Evolutionary conservation across 2,888 invertebrate genomes (phyloP).

Genomic region (Hirtodrosophila trivittata): DNA sequence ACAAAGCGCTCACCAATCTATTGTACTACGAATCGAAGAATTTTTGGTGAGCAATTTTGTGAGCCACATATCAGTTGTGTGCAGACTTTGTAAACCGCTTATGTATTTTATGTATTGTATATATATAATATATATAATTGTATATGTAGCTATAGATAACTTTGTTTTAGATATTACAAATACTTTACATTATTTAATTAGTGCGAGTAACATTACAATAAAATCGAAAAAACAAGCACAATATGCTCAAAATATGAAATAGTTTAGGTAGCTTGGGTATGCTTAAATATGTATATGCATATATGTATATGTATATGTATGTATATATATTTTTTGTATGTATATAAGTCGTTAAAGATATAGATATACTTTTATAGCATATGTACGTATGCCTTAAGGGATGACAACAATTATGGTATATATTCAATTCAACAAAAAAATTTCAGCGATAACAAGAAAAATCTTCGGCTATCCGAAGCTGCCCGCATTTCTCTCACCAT

Average conservation of each 20-base stretch:
- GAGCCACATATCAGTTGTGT: conserved; percentile 24
- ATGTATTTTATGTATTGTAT: conserved; percentile 34
- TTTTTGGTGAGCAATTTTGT: conserved; percentile 13
- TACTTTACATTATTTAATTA: conserved; percentile 68
- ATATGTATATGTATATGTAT: conserved; percentile 28
- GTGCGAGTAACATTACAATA: conserved; percentile 76
- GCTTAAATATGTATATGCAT: conserved; percentile 29
- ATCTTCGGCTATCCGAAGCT: conserved; percentile 49
- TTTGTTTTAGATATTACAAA: conserved; percentile 55
- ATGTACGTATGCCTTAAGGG: conserved; percentile 34
- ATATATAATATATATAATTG: conserved; percentile 47
- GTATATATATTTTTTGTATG: conserved; percentile 3
- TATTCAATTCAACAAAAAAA: conserved; percentile 35
- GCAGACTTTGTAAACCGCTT: conserved; percentile 42
- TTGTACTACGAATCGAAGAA: not conserved
- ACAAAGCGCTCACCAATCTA: conserved; percentile 23
- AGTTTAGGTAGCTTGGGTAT: conserved; percentile 34
- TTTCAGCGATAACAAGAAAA: conserved; percentile 61
- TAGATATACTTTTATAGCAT: conserved; percentile 29
- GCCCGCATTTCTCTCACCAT: conserved; percentile 32
- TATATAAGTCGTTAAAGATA: conserved; percentile 33
- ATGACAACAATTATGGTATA: conserved; percentile 43
- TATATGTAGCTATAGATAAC: conserved; percentile 59
- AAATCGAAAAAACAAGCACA: conserved; percentile 70
- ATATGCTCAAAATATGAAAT: conserved; percentile 61